These are phyloP conservation scores for Heliconius hewitsoni DNA, from an alignment of 1,140 invertebrate species.

Conservation along the genomic window DNA sequence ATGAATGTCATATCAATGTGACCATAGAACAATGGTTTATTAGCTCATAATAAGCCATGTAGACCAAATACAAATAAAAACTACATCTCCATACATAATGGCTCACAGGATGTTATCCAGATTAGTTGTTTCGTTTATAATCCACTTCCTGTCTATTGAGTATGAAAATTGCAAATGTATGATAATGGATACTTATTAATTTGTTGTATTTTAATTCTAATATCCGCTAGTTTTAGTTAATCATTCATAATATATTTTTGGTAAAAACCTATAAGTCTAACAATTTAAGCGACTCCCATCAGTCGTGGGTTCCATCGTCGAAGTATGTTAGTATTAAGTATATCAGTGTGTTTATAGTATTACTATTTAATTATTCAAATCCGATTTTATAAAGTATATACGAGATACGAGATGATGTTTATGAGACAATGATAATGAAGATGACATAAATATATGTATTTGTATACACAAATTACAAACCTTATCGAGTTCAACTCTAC, in stretches of 20 bases:
- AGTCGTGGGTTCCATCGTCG: no score
- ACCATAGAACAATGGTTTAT: background rate
- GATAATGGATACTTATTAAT: conserved; percentile 23
- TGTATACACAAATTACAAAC: background rate
- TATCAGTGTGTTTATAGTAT: no score
- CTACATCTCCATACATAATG: background rate
- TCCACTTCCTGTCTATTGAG: conserved; percentile 46
- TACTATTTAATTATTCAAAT: no score
- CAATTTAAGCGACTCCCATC: no score
- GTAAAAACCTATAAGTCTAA: no score
- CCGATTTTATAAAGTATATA: background rate
- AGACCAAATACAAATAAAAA: background rate
- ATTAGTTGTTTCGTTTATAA: conserved; percentile 43
- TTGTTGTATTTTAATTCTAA: no score
- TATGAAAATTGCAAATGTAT: conserved; percentile 40
- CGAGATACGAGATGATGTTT: background rate
- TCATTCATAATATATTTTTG: no score
- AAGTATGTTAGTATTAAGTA: no score
- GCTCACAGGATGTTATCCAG: conserved; percentile 7
- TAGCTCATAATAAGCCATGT: background rate
- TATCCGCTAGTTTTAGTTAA: no score
- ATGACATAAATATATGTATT: background rate
- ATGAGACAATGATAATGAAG: background rate
- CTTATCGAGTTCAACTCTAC: background rate
- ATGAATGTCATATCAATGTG: background rate